A percentile compares a stretch with the other conserved stretches of the same genome.
These are phyloP conservation scores for Elysia crispata DNA, from an alignment of 2,888 invertebrate genomes.

Conservation along the genomic window DNA sequence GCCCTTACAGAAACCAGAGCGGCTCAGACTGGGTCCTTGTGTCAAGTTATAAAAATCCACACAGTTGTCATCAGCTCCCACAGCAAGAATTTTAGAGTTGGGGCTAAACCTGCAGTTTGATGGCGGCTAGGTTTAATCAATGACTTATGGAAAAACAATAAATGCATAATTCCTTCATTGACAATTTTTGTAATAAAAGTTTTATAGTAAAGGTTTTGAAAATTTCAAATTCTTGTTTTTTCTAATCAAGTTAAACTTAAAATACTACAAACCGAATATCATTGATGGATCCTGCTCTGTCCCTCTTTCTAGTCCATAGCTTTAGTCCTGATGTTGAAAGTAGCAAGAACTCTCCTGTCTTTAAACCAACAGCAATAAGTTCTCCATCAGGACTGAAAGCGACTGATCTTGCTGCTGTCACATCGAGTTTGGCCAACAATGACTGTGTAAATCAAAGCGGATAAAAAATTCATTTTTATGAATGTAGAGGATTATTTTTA, in stretches of 20 bases:
- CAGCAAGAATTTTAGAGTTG: conserved; percentile 72
- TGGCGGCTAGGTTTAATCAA: not conserved
- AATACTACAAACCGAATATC: conserved; percentile 67
- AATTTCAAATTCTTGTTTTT: no score
- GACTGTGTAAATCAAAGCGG: conserved; percentile 58
- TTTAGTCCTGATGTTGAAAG: conserved; percentile 70
- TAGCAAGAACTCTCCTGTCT: conserved; percentile 76
- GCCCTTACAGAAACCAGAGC: conserved; percentile 75
- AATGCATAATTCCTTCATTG: no score
- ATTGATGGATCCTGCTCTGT: conserved; percentile 73
- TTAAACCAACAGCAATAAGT: conserved; percentile 74
- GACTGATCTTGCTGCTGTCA: conserved; percentile 72
- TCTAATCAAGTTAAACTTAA: no score
- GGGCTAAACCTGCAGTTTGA: conserved; percentile 74
- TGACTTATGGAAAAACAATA: no score
- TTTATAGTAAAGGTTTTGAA: no score
- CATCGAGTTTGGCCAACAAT: conserved; percentile 67
- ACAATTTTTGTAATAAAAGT: no score
- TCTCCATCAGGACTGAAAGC: conserved; percentile 75
- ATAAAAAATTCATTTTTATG: not conserved
- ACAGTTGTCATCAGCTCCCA: conserved; percentile 75
- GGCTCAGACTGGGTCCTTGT: conserved; percentile 66
- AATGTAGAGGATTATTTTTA: no score
- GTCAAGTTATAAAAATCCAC: conserved; percentile 76
- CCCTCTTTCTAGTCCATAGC: conserved; percentile 72